Conservation (phyloP, 2,888 invertebrate genomes). For the Nomada ruficornis region DNA sequence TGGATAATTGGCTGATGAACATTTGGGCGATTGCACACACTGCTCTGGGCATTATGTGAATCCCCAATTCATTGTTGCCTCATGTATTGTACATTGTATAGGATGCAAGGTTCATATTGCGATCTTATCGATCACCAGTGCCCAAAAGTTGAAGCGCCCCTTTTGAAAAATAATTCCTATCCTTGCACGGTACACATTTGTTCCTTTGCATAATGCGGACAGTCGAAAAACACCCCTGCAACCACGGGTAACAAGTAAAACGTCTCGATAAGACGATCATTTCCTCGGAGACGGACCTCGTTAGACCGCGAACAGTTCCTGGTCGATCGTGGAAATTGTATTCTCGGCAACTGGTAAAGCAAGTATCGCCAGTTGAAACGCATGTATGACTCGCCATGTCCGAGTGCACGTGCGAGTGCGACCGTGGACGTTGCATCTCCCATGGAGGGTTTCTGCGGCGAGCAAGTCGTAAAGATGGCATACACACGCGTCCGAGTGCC, state of each 20-base stretch:
- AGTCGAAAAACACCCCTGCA: not conserved
- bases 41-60: no score
- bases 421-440: constrained; percentile 36
- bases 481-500: constrained; percentile 41
- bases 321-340: constrained; percentile 48
- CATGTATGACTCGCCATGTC: constrained; percentile 25
- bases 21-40: not conserved
- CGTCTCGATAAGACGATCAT: constrained; percentile 47
- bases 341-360: constrained; percentile 45
- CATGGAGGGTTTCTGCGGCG: constrained; percentile 19
- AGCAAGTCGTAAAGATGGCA: constrained; percentile 46
- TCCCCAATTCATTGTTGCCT: no score
- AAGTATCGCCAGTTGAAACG: constrained; percentile 34
- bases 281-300: constrained; percentile 44
- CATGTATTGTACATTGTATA: no score
- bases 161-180: not conserved
- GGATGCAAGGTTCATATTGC: no score
- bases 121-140: no score
- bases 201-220: not conserved
- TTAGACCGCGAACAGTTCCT: constrained; percentile 41
- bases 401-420: constrained; percentile 34
- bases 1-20: constrained; percentile 12
- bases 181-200: not conserved
- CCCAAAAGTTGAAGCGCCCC: no score
- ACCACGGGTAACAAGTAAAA: not conserved